phyloP scores from a whole-genome alignment of 2,888 invertebrate genomes.

The Agrotis clavis region DNA sequence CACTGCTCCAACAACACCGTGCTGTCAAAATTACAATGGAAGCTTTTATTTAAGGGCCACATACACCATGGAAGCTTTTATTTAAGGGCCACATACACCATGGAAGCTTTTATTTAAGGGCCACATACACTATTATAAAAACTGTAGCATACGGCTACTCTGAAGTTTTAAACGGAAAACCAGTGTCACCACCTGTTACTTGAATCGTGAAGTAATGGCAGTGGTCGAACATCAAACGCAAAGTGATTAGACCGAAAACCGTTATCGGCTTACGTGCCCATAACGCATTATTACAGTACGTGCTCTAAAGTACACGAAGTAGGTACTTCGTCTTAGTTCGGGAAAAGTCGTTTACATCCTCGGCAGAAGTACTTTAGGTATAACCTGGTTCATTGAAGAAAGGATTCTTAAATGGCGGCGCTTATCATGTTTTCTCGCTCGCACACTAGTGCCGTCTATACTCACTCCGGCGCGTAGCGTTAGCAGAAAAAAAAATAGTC shows the following conservation, averaged over 20 bases:
- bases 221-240: slow-evolving; percentile 26
- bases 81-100: not conserved
- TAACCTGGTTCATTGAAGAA: too few relatives aligned
- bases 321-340: slow-evolving; percentile 28
- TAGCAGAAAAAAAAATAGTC: too few relatives aligned
- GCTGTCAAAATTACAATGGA: too few relatives aligned
- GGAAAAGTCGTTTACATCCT: slow-evolving; percentile 27
- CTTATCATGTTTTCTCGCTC: too few relatives aligned
- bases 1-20: too few relatives aligned
- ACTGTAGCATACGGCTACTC: not conserved
- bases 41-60: too few relatives aligned
- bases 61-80: not conserved
- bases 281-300: slow-evolving; percentile 57
- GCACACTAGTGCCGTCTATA: too few relatives aligned
- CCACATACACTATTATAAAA: not conserved
- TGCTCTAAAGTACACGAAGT: slow-evolving; percentile 22
- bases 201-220: slow-evolving; percentile 22
- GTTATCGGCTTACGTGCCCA: slow-evolving; percentile 37
- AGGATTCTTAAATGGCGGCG: too few relatives aligned
- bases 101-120: not conserved
- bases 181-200: slow-evolving; percentile 63
- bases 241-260: slow-evolving; percentile 41
- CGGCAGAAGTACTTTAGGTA: slow-evolving; percentile 22
- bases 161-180: not conserved
- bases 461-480: too few relatives aligned